Evolutionary conservation across 2,113 vertebrate species (phyloP), one percentile per base, ranked within the genome.

Genomic region (Hydrochoerus hydrochaeris): DNA sequence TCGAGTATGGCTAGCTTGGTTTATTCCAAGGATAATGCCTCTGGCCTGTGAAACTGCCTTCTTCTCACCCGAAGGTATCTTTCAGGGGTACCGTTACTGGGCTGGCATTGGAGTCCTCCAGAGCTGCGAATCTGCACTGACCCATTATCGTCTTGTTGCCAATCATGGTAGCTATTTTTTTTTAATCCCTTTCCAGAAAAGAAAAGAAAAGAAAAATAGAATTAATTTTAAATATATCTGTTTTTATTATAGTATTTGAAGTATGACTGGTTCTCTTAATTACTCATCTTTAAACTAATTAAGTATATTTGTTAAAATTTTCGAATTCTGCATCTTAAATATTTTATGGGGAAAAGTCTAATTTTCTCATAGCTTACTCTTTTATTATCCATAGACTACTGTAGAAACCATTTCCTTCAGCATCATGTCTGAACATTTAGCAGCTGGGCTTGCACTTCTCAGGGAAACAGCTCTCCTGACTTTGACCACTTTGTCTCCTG

Each of bases 81-180:
- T 98, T 46, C 95, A 99, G 99, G 99, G 99, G 83, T 99, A 99
- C 98, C 98, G 99, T 6, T 99, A 99, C 98, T 99, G 99, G 99
- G 99, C 99, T 84, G 99, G 99, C 49, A 99, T 99, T 30, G 99
- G 99, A 52, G 99, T 99, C 92, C 99, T 99, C 77, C 99, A 99
- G 93, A 99, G 99, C 88, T 99, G 99, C 96, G 99, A 99, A 98
- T 99, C 99, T 32, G 99, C 99, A 0, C 98, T 99, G 83, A 99
- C 99, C 3, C 99, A 99, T 97, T 99, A 99, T 95, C 99, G 99
- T 32, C 99, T 99, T 4, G 99, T 99, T 82, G 99, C 99, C 83
- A 99, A 99, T 98, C 99, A 99, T 0, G 99, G 99, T 99, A 98
- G 98, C 84, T 85, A 3, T 78, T 73, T 62, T 85, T 93, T 81